Base-by-base conservation (phyloP, 2,888 invertebrate genomes). In the Nemotelus pantherinus region DNA sequence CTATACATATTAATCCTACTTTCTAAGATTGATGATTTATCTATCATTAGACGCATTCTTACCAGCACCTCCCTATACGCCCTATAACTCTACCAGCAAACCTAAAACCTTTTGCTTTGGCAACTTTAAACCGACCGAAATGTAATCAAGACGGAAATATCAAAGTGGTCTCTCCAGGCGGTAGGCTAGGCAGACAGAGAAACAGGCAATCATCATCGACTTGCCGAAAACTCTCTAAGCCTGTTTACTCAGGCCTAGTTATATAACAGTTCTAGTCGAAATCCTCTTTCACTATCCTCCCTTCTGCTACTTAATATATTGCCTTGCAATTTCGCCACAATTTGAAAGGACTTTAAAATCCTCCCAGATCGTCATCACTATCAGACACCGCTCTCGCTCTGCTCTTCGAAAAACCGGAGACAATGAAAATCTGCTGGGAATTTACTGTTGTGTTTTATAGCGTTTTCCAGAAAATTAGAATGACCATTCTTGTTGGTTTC, bases 381-480 rank as follows among this genome's bases (percentile, higher is more conserved):
- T 39, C 50, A 41, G 6, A 48, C 25, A 67, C 6, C 2, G 41
- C 53, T 50, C 43, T 70, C 70, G 43, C 55, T 25, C 25, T 25
- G 25, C 1, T 25, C 25, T 25, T 25, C 25, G 25, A 25, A 25
- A 53, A 70, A 53, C 58, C 47, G 63, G 63, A 74, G 74, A 74
- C 74, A 74, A 3, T 60, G 44, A 63, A 74, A 74, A 74, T 74
- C 74, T 60, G 74, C 39, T 41, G 74, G 74, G 47, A 70, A 55
- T 53, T 67, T 70, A 70, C 55, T 53, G 25, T 25, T 25, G 25
- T 70, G 55, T 53, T 53, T 53, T 53, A 70, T 68, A 39, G 45
- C 39, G 6, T 50, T 53, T 25, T 25, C 48, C 3, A 47, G 65
- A 65, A 50, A 70, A 55, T 70, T 25, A 55, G 39, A 25, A 70